Percentiles rank a stretch among this genome's conserved stretches.
These are phyloP conservation scores for Scotopteryx bipunctaria DNA, from an alignment of 2,888 invertebrate genomes.

Conservation along the genomic window DNA sequence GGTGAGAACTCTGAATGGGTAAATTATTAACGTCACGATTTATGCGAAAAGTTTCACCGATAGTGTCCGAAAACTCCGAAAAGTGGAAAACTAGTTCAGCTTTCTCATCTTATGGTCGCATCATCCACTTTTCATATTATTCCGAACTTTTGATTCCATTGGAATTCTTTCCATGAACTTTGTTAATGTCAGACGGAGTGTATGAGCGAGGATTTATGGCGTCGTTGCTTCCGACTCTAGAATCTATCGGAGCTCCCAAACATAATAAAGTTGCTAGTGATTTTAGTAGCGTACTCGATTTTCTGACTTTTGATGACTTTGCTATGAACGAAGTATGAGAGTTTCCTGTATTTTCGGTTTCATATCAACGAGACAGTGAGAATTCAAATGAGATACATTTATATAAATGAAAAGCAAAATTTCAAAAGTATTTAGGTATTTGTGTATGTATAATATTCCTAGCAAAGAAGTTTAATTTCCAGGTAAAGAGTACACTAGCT, in stretches of 20 bases:
- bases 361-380: slow-evolving; percentile 5
- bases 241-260: slow-evolving; percentile 4
- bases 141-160: slow-evolving; percentile 34
- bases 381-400: no score
- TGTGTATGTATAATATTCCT: background rate
- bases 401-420: no score
- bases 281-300: slow-evolving; percentile 2
- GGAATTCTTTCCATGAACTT: slow-evolving; percentile 33
- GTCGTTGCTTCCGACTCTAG: slow-evolving; percentile 10
- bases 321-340: slow-evolving; percentile 1
- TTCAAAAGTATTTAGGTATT: background rate
- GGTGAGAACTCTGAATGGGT: slow-evolving; percentile 50
- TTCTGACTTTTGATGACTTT: slow-evolving; percentile 7
- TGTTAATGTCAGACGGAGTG: slow-evolving; percentile 27
- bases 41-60: slow-evolving; percentile 63
- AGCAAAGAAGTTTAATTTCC: slow-evolving; percentile 26
- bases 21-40: slow-evolving; percentile 69
- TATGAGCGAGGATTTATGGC: slow-evolving; percentile 23
- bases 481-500: slow-evolving; percentile 26
- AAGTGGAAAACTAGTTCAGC: slow-evolving; percentile 18
- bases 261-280: slow-evolving; percentile 1
- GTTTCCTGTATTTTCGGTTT: no score
- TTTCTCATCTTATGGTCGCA: slow-evolving; percentile 23
- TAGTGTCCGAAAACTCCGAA: slow-evolving; percentile 55
- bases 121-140: slow-evolving; percentile 40